A percentile compares a stretch with the other conserved stretches of the same genome.
phyloP scores from a whole-genome alignment of 2,113 vertebrate genomes.

The Suncus etruscus region DNA sequence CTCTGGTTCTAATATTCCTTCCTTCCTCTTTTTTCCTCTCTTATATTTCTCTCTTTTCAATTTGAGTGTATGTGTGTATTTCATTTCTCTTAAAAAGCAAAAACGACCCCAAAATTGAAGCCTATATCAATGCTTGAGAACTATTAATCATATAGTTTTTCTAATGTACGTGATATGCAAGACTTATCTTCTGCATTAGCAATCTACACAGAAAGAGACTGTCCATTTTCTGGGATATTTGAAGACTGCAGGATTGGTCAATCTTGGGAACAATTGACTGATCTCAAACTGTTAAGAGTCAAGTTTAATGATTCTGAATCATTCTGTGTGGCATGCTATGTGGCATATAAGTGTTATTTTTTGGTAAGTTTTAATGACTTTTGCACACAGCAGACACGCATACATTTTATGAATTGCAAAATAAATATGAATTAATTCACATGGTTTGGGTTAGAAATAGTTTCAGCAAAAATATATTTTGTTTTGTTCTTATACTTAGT shows the following conservation, averaged over 20 bases:
- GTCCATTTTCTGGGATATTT: conserved; percentile 7
- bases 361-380: conserved; percentile 12
- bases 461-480: conserved; percentile 37
- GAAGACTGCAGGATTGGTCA: conserved; percentile 17
- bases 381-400: conserved; percentile 16
- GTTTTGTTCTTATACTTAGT: conserved; percentile 14
- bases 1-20: background rate
- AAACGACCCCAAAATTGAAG: background rate
- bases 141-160: conserved; percentile 27
- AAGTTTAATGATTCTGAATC: conserved; percentile 20
- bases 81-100: background rate
- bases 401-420: conserved; percentile 34
- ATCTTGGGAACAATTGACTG: background rate
- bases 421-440: conserved; percentile 44
- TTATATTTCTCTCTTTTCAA: background rate
- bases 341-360: background rate
- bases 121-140: conserved; percentile 36
- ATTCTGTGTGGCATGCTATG: conserved; percentile 19
- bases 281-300: background rate
- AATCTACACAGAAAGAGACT: background rate
- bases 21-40: background rate
- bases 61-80: background rate
- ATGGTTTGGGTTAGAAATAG: conserved; percentile 17
- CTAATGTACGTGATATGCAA: background rate
- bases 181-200: conserved; percentile 3